Evolutionary conservation across 1,140 invertebrate genomes (phyloP).

Genomic region (Drosophila ohnishii): DNA sequence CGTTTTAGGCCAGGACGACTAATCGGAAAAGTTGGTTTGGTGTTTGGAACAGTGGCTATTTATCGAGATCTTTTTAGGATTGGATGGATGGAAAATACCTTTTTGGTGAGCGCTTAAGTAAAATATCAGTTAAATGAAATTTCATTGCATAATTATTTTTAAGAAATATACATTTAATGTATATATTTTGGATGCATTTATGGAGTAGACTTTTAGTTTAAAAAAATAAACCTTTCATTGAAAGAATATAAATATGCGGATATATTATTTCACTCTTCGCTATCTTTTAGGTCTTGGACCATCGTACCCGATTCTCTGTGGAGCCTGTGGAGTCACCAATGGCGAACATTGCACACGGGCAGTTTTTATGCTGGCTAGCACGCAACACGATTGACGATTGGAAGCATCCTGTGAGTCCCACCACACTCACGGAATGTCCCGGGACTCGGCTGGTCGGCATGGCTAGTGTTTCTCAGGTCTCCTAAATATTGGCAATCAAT

Average conservation of each 20-base stretch:
- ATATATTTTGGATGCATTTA: neutral
- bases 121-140: neutral
- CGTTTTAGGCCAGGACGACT: slow-evolving; percentile 62
- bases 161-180: neutral
- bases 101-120: neutral
- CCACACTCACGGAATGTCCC: slow-evolving; percentile 22
- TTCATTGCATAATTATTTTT: neutral
- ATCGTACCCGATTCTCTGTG: slow-evolving; percentile 20
- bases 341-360: slow-evolving; percentile 54
- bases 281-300: neutral
- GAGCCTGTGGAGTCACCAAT: slow-evolving; percentile 34
- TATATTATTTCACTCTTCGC: neutral
- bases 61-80: neutral
- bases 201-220: no score
- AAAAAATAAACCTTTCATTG: neutral
- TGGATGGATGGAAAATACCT: neutral
- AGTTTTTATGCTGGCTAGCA: slow-evolving; percentile 63
- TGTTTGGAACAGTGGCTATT: slow-evolving; percentile 36
- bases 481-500: slow-evolving; percentile 72
- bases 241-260: no score
- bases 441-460: slow-evolving; percentile 15
- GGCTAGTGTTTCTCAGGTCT: slow-evolving; percentile 39
- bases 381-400: slow-evolving; percentile 73
- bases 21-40: slow-evolving; percentile 60
- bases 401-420: slow-evolving; percentile 53